Evolutionary conservation across 2,113 vertebrate genomes (phyloP).

Genomic region (Eurypyga helias): DNA sequence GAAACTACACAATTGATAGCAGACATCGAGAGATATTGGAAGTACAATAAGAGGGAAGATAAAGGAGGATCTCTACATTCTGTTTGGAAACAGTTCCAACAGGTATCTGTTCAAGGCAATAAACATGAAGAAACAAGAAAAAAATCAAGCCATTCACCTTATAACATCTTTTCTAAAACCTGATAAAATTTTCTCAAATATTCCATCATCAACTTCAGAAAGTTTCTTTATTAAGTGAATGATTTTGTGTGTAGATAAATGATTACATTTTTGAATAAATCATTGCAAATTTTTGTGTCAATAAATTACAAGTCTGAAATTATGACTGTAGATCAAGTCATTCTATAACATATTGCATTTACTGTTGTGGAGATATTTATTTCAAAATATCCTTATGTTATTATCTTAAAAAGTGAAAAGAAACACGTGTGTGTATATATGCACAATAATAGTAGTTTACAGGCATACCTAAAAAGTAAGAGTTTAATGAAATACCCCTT

Average conservation of each 20-base stretch:
- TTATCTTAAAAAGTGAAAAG: neutral
- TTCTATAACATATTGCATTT: neutral
- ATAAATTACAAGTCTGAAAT: neutral
- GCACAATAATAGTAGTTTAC: neutral
- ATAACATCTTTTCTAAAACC: neutral
- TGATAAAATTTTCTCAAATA: neutral
- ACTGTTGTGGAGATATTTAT: neutral
- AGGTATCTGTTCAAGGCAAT: neutral
- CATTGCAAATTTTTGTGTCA: no score
- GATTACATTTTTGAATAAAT: no score
- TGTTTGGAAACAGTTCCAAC: neutral
- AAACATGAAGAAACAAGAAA: neutral
- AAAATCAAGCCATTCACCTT: neutral
- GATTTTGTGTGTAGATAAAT: no score
- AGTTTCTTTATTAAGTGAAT: neutral
- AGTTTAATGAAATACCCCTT: neutral
- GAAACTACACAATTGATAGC: neutral
- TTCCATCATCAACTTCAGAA: neutral
- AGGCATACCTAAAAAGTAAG: neutral
- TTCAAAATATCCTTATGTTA: neutral
- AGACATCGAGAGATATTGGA: neutral
- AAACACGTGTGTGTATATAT: fast-evolving
- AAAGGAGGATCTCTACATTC: neutral
- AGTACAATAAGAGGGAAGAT: neutral
- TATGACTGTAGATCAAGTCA: neutral